These are phyloP conservation scores for Oryzias woworae DNA, from an alignment of 2,113 vertebrate species.

Conservation along the genomic window DNA sequence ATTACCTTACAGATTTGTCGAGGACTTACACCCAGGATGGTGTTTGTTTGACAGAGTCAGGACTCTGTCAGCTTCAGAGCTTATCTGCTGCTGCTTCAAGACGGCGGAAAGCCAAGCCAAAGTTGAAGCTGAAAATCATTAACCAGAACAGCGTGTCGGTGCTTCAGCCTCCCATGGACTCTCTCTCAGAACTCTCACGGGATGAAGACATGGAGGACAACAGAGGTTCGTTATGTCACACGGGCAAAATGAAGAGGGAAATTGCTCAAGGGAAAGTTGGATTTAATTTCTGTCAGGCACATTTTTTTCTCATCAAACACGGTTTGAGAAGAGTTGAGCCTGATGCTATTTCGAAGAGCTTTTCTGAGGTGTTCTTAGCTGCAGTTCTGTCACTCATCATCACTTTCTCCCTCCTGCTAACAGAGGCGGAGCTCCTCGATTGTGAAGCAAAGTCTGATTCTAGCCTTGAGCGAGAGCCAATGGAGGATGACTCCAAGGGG, in stretches of 20 bases:
- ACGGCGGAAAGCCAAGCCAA: conserved; percentile 92
- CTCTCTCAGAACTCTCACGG: conserved; percentile 88
- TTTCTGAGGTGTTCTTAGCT: conserved; percentile 31
- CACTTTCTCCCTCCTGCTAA: conserved; percentile 43
- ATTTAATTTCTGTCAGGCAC: conserved; percentile 47
- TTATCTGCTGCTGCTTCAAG: conserved; percentile 88
- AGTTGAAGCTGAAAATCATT: conserved; percentile 97
- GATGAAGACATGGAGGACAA: conserved; percentile 91
- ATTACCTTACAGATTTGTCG: conserved; percentile 81
- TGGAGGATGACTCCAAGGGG: conserved; percentile 90
- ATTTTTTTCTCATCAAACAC: conserved; percentile 27
- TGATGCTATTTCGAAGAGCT: conserved; percentile 33
- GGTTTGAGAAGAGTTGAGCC: conserved; percentile 46
- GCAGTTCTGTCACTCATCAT: conserved; percentile 60
- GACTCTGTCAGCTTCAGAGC: conserved; percentile 95
- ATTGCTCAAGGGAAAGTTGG: conserved; percentile 1
- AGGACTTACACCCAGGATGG: conserved; percentile 98
- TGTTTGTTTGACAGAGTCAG: conserved; percentile 95
- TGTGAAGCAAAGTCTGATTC: conserved; percentile 97
- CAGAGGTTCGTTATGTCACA: conserved; percentile 80
- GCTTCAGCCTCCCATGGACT: conserved; percentile 90
- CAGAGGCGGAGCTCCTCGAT: conserved; percentile 93
- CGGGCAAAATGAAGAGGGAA: background rate
- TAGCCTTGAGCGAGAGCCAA: conserved; percentile 91
- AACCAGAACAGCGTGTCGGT: conserved; percentile 99